A percentile compares a stretch with the other conserved stretches of the same genome.
These are phyloP conservation scores for Porites cylindrica DNA, from an alignment of 92 coral and sea anemone genomes.

Conservation along the genomic window DNA sequence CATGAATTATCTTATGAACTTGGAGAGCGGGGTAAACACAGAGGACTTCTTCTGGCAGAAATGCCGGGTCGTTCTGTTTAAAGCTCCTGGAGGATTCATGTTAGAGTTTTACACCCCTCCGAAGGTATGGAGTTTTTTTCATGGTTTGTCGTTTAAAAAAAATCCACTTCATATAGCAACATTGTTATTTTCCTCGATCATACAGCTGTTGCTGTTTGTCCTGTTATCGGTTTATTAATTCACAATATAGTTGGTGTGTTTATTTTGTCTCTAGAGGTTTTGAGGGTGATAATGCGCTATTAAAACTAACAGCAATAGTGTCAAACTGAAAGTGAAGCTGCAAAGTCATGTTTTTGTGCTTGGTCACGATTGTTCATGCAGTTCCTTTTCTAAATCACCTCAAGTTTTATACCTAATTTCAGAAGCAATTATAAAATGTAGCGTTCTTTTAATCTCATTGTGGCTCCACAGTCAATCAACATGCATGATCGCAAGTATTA, in stretches of 20 bases:
- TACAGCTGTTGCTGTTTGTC: background rate
- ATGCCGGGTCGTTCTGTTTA: slow-evolving; percentile 91
- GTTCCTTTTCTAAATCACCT: background rate
- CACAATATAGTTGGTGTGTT: slow-evolving; percentile 28
- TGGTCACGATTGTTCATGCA: background rate
- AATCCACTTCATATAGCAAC: background rate
- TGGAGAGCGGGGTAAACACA: slow-evolving; percentile 93
- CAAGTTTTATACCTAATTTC: background rate
- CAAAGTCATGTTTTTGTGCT: background rate
- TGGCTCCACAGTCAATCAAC: background rate
- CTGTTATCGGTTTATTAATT: slow-evolving; percentile 17
- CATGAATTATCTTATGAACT: slow-evolving; percentile 92
- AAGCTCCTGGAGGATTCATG: slow-evolving; percentile 99
- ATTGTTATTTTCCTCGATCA: background rate
- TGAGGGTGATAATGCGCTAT: slow-evolving; percentile 13
- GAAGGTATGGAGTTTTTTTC: slow-evolving; percentile 70
- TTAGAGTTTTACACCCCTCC: slow-evolving; percentile 98
- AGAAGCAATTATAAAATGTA: background rate
- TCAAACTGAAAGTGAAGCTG: background rate
- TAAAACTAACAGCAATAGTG: background rate
- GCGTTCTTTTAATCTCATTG: background rate
- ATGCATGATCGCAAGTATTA: background rate
- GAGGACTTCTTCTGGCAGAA: slow-evolving; percentile 99
- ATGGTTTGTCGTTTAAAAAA: background rate
- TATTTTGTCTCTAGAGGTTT: slow-evolving; percentile 25